Percentiles rank a stretch among this genome's conserved stretches.
Evolutionary conservation across 2,888 invertebrate genomes (phyloP).

Genomic region (Pseudanteris insignis): DNA sequence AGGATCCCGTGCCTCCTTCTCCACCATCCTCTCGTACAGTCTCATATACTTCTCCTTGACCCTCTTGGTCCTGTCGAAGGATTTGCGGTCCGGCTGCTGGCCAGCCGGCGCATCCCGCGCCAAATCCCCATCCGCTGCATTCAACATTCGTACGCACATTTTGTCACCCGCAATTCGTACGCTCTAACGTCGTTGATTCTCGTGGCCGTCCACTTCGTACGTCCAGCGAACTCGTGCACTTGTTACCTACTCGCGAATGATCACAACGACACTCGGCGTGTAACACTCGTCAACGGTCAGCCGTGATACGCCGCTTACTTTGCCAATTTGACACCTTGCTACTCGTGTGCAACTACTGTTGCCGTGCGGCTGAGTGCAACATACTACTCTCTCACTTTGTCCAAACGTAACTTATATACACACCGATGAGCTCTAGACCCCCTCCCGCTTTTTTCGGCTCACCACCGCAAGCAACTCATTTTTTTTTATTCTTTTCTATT

Average conservation of each 20-base stretch:
- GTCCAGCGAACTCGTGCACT: too few relatives aligned
- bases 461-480: too few relatives aligned
- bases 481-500: too few relatives aligned
- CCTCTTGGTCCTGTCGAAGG: not conserved
- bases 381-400: too few relatives aligned
- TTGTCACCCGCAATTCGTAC: slow-evolving; percentile 5
- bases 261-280: slow-evolving; percentile 3
- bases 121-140: slow-evolving; percentile 5
- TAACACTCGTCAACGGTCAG: slow-evolving; percentile 1
- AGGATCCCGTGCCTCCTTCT: not conserved
- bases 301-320: slow-evolving; percentile 12
- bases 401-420: too few relatives aligned
- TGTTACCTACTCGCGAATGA: too few relatives aligned
- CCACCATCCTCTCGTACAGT: slow-evolving; percentile 20
- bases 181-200: too few relatives aligned
- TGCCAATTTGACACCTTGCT: too few relatives aligned
- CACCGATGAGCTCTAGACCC: too few relatives aligned
- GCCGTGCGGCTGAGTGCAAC: too few relatives aligned
- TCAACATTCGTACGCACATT: slow-evolving; percentile 28
- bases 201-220: not conserved
- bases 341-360: too few relatives aligned
- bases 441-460: too few relatives aligned
- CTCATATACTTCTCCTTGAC: slow-evolving; percentile 23
- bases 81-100: slow-evolving; percentile 2
- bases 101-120: slow-evolving; percentile 11